These are phyloP conservation scores for Neoseiulus cucumeris DNA, from an alignment of 1,140 invertebrate species.

Conservation along the genomic window DNA sequence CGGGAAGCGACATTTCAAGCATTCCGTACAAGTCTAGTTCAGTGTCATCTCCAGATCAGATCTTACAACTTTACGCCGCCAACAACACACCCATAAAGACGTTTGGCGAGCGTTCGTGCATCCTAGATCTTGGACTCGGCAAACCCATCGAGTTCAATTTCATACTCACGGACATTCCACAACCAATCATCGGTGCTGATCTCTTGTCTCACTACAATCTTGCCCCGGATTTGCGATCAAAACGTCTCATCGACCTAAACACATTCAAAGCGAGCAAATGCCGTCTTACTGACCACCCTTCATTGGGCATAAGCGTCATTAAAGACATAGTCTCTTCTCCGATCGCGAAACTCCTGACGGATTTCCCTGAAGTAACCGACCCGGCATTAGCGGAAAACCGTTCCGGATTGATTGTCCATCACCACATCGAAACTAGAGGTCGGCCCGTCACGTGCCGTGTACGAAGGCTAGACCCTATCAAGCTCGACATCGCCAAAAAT, in stretches of 20 bases:
- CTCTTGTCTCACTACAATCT: constrained; percentile 14
- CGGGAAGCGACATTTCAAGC: constrained; percentile 10
- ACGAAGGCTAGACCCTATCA: neutral
- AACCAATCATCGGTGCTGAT: constrained; percentile 16
- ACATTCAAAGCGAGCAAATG: too few species aligned
- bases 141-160: constrained; percentile 10
- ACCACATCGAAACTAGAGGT: constrained; percentile 14
- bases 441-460: neutral
- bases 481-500: constrained; percentile 9
- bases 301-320: too few species aligned
- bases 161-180: constrained; percentile 11
- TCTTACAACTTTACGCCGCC: constrained; percentile 10
- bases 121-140: constrained; percentile 11
- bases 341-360: too few species aligned
- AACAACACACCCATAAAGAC: constrained; percentile 13
- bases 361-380: too few species aligned
- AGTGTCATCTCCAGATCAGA: neutral
- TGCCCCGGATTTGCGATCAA: neutral
- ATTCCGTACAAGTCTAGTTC: neutral
- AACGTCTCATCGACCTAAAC: constrained; percentile 8
- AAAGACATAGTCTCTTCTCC: too few species aligned
- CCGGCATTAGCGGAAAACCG: too few species aligned
- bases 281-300: too few species aligned
- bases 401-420: neutral
- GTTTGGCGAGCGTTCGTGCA: neutral